Base-by-base conservation (phyloP, 37 sponge, comb jelly and placozoan species). In the Chondrilla cf. caribensis region DNA sequence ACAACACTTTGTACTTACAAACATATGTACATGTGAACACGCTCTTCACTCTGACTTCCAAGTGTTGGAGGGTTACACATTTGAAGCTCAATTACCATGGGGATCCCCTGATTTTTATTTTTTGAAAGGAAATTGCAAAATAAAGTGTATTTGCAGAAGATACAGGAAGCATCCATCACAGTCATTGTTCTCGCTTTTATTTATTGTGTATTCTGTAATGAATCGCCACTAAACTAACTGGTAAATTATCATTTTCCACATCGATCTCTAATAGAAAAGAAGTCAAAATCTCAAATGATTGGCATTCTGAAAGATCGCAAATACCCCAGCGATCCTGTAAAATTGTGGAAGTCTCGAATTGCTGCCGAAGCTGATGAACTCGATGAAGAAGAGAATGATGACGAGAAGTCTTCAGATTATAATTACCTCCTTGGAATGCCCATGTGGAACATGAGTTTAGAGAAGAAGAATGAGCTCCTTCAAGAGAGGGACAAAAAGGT, bases 311-410 rank as follows among this genome's bases (percentile, higher is more conserved):
- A 84, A 79, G 38, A 66, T 2, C 40, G 77, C 19, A 89, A 87
- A 68, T 98, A 90, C 70, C 89, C 84, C 24, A 86, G 88, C 32
- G 98, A 98, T 59, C 98, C 98, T 4, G 87, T 98, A 29, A 98
- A 98, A 82, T 68, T 80, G 15, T 98, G 98, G 98, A 90, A 93
- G 84, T 70, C 60, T 2, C 54, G 80, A 0, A 58, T 81, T 17
- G 17, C 60, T 18, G 58, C 47, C n/a, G 68, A n/a, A 2, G 85
- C 59, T 26, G 67, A 54, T 25, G 86, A 58, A 32, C 84, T 81
- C 40, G 59, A 65, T 41, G 86, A 82, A n/a, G 86, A 75, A 79
- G 82, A 59, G 25, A 82, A 78, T 2, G 82, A 60, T 17, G 85
- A 76, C 0, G 86, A 83, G 58, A 40, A 47, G 6, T 75, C 75